Base-by-base conservation (phyloP, 2,113 vertebrate genomes). In the Cairina moschata region DNA sequence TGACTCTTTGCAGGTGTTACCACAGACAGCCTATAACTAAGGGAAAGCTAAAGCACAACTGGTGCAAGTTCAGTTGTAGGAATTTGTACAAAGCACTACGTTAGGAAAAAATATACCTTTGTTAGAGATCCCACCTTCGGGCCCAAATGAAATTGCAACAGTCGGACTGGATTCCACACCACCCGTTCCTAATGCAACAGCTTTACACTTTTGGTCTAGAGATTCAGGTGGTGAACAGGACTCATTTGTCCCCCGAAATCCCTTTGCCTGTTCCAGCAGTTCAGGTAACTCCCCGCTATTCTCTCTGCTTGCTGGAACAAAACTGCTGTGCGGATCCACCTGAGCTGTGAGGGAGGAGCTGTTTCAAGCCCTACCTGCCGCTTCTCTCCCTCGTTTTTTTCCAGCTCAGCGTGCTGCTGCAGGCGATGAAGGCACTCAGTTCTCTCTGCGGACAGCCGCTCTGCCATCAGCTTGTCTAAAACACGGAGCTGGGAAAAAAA, bases 381-480 rank as follows among this genome's bases (percentile, higher is more conserved):
- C 74, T 98, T 99, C 68, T 99, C 98, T 7, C 98, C 98, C 38
- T 99, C 98, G 2, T 82, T 97, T 50, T 97, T 98, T 71, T 99
- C 98, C 38, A 98, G 76, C 69, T 98, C 95, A 0, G 97, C 69
- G 65, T 98, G 98, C 96, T 99, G 98, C 7, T 99, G 98, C 36
- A 99, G 98, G 80, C 99, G 99, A 75, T 97, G 98, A 60, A 99
- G 96, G 96, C 99, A 99, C 96, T 99, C 98, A 0, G 98, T 98
- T 92, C 98, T 98, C 97, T 99, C 99, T 4, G 99, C 99, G 0
- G 98, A 98, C 59, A 99, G 98, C 13, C 99, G 96, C 98, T 99
- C 99, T 10, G 98, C 91, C 76, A 98, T 99, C 34, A 99, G 97
- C 97, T 99, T 99, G 94, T 99, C 99, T 54, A 99, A 95, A 83